phyloP scores from a whole-genome alignment of 2,797 vertebrate species.

The Acestrorhynchus altus region DNA sequence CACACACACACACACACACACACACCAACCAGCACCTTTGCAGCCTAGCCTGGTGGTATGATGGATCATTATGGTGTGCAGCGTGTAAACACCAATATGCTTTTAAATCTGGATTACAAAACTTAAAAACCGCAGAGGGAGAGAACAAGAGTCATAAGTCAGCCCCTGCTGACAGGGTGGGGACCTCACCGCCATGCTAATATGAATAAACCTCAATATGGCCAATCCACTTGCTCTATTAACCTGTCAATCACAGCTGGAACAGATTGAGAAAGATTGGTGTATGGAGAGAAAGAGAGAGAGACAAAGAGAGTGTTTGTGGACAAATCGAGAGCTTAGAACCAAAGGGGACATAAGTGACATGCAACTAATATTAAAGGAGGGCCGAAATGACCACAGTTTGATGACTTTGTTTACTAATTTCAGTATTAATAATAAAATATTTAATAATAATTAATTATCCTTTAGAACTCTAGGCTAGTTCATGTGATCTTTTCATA shows the following conservation, averaged over 20 bases:
- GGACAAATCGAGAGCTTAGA: too few relatives aligned
- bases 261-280: conserved; percentile 47
- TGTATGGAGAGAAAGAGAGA: conserved; percentile 8
- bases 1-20: conserved; percentile 26
- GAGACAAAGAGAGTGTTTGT: conserved; percentile 8
- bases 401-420: too few relatives aligned
- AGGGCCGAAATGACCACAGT: too few relatives aligned
- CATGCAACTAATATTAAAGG: too few relatives aligned
- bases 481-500: too few relatives aligned
- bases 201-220: conserved; percentile 80
- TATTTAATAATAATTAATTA: too few relatives aligned
- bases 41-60: conserved; percentile 80
- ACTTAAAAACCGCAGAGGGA: conserved; percentile 78
- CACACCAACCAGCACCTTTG: neutral
- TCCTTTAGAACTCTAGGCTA: too few relatives aligned
- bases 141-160: conserved; percentile 85
- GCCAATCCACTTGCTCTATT: conserved; percentile 65
- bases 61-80: conserved; percentile 96
- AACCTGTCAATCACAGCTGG: conserved; percentile 54
- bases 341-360: too few relatives aligned
- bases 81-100: conserved; percentile 97
- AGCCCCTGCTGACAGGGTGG: conserved; percentile 83
- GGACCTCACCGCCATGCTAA: conserved; percentile 83
- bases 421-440: too few relatives aligned
- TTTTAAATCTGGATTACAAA: conserved; percentile 93